These are phyloP conservation scores for Bombus ignitus DNA, from an alignment of 1,140 invertebrate species.

Conservation along the genomic window DNA sequence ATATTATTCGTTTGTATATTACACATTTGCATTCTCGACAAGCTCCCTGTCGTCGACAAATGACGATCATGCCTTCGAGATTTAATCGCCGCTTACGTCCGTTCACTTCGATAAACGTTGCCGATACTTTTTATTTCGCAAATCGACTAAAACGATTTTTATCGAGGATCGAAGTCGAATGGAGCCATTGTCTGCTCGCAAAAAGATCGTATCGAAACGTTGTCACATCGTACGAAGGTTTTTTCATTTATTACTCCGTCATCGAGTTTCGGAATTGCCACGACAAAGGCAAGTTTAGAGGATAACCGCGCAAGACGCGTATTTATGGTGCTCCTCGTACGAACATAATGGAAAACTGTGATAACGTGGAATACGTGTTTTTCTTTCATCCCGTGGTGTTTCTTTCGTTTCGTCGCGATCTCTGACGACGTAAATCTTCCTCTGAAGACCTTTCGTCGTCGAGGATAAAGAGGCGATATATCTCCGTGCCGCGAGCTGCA, in stretches of 20 bases:
- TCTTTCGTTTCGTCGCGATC: slow-evolving; percentile 31
- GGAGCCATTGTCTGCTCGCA: too few species aligned
- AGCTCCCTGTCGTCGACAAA: too few species aligned
- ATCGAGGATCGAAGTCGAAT: neutral
- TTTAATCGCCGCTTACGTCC: neutral
- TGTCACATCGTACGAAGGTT: neutral
- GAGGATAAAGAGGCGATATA: neutral
- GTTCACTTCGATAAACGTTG: neutral
- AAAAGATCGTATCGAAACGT: neutral
- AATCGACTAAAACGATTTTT: neutral
- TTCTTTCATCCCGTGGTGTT: neutral
- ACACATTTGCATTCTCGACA: neutral
- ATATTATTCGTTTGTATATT: too few species aligned
- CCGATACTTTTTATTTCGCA: too few species aligned
- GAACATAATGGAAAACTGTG: slow-evolving; percentile 36
- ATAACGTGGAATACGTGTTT: slow-evolving; percentile 31
- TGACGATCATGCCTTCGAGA: neutral
- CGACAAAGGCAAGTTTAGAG: slow-evolving; percentile 1
- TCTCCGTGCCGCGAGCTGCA: neutral
- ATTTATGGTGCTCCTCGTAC: slow-evolving; percentile 14
- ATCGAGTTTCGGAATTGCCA: neutral
- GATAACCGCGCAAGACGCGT: neutral
- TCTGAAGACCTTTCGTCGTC: too few species aligned
- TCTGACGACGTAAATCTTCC: neutral
- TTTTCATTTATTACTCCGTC: neutral